Conservation (phyloP, 1,140 invertebrate genomes). For the Drosophila subpulchrella region DNA sequence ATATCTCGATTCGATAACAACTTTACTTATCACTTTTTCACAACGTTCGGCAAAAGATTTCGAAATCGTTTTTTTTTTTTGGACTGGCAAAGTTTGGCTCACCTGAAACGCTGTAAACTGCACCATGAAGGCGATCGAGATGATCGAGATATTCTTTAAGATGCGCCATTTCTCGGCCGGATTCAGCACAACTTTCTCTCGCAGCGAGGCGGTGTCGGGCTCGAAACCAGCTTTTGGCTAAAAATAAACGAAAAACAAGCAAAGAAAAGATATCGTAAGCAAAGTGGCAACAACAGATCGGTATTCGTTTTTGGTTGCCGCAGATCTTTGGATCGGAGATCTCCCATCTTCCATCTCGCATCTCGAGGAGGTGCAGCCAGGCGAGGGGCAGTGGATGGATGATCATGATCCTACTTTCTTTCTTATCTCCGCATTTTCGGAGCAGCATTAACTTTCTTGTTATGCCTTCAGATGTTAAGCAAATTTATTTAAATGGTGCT, state of each 20-base stretch:
- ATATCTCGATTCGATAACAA: not conserved
- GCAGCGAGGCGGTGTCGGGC: conserved; percentile 82
- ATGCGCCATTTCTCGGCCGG: conserved; percentile 94
- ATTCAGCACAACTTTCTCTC: conserved; percentile 91
- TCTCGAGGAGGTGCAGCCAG: conserved; percentile 13
- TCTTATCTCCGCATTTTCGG: conserved; percentile 28
- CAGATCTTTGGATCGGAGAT: not conserved
- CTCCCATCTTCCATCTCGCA: not conserved
- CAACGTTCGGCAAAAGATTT: not conserved
- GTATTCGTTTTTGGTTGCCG: conserved; percentile 6
- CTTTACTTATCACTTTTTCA: not conserved
- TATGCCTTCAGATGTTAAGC: conserved; percentile 11
- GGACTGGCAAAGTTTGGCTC: no score
- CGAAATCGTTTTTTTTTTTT: not conserved
- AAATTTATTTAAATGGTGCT: conserved; percentile 25
- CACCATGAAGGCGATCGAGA: conserved; percentile 95
- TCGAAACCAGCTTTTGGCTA: conserved; percentile 84
- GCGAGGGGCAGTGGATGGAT: not conserved
- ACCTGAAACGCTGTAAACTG: conserved; percentile 95
- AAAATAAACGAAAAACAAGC: conserved; percentile 57
- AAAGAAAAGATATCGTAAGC: conserved; percentile 36
- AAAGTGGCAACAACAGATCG: conserved; percentile 37
- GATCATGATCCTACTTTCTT: conserved; percentile 42
- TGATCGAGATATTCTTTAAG: conserved; percentile 93
- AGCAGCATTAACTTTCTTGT: conserved; percentile 26